Evolutionary conservation across 1,140 invertebrate genomes (phyloP), one percentile per base, ranked within the genome.

Genomic region (Akabosia matsudoensis): DNA sequence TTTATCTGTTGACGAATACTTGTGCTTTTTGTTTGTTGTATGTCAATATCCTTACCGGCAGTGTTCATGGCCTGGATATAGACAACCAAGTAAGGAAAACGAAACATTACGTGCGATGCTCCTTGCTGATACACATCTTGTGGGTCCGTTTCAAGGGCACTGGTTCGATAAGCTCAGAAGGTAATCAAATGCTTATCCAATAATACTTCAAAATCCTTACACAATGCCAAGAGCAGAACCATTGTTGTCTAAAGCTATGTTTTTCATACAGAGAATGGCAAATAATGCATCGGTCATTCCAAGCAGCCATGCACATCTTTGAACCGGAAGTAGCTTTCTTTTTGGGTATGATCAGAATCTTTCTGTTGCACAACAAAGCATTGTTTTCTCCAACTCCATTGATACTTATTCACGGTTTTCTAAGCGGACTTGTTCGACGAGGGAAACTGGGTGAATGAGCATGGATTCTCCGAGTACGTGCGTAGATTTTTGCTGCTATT

Each of bases 401-500:
- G n/a, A n/a, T n/a, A n/a, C n/a, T n/a, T n/a, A n/a, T n/a, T n/a
- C n/a, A n/a, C n/a, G n/a, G n/a, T n/a, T n/a, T n/a, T n/a, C n/a
- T n/a, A n/a, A 94, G 95, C 97, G 81, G 97, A 99, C 87, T 82
- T 99, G 74, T 95, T 98, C 86, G 97, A 99, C 87, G 97, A 99
- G 87, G 97, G 97, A 0, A 89, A 92, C 79, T 96, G 91, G 90
- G 91, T 92, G 82, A 89, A 88, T 82, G 88, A 91, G 79, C 84
- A 87, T 73, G 92, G 97, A 83, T 90, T 90, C 83, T 85, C 92
- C 70, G 85, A 89, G 37, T 96, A 96, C 85, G 88, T 95, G 0
- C 83, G 89, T 76, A 88, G 93, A 79, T 97, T 96, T 83, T 84
- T 92, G 78, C 87, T 87, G 54, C 83, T 98, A 78, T 99, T 99